A percentile compares a stretch with the other conserved stretches of the same genome.
Evolutionary conservation across 2,113 vertebrate species (phyloP).

Genomic region (Cyanistes caeruleus): DNA sequence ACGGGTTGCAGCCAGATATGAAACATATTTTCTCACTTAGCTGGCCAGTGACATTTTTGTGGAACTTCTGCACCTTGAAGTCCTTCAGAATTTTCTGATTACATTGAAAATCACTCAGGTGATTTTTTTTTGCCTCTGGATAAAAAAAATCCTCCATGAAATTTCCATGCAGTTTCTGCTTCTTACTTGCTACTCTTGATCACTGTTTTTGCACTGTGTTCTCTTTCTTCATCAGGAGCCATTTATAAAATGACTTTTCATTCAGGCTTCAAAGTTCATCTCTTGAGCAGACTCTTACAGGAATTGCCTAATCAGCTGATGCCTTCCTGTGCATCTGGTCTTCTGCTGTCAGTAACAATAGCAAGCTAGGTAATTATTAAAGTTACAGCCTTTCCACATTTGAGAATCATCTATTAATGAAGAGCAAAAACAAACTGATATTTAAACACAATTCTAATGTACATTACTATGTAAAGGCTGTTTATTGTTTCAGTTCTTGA

Average conservation of each 20-base stretch:
- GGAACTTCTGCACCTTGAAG: neutral
- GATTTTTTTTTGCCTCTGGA: neutral
- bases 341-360: neutral
- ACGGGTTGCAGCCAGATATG: neutral
- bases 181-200: neutral
- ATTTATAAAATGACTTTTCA: neutral
- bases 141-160: neutral
- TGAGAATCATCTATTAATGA: neutral
- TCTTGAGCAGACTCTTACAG: neutral
- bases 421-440: neutral
- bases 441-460: neutral
- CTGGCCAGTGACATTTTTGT: neutral
- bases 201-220: neutral
- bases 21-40: neutral
- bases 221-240: neutral
- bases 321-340: neutral
- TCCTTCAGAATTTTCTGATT: neutral
- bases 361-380: neutral
- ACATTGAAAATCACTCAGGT: neutral
- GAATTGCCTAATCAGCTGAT: neutral
- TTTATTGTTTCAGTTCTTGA: neutral
- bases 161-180: neutral
- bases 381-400: neutral
- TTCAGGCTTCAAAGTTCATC: neutral
- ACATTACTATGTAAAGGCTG: neutral